Evolutionary conservation across 1,140 invertebrate species (phyloP), one percentile per base, ranked within the genome.

Genomic region (Ostrea edulis): DNA sequence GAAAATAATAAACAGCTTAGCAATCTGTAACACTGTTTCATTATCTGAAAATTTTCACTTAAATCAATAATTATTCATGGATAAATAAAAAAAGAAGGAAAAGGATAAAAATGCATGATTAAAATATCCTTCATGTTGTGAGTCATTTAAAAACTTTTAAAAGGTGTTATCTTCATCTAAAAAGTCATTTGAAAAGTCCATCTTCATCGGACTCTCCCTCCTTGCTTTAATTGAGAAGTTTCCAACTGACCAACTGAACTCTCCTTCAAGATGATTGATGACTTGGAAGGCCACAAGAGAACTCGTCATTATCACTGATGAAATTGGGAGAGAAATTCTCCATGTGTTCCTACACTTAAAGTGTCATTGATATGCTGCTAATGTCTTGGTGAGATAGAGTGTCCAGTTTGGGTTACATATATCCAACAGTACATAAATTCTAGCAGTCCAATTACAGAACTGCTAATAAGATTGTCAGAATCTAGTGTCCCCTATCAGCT

Each of bases 311-410:
- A 77, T 77, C 68, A 77, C 68, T 77, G 68, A 77, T 77, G 68
- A 77, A 77, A 77, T 77, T 77, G 68, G 68, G 68, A 77, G 68
- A 77, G 68, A 77, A 77, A 25, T 77, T 77, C 68, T 77, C 68
- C 68, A 77, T 77, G 68, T 77, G 68, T 77, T 77, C 68, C 68
- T 77, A 77, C 68, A 77, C 68, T 77, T 29, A 77, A 77, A 77
- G 68, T 77, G 68, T 77, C 68, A 77, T 77, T 77, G 68, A 77
- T 77, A 25, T 77, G 68, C 68, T 77, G 68, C 29, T 77, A 77
- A 77, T 77, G 68, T 77, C 68, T 77, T 77, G 68, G 68, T 77
- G 68, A 77, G 68, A 77, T 4, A 77, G 11, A 35, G 68, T 77
- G 68, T 77, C 68, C 68, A 77, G 68, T 77, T 44, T 12, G 68